Conservation (phyloP, 2,797 vertebrate genomes). For the Argya squamiceps region DNA sequence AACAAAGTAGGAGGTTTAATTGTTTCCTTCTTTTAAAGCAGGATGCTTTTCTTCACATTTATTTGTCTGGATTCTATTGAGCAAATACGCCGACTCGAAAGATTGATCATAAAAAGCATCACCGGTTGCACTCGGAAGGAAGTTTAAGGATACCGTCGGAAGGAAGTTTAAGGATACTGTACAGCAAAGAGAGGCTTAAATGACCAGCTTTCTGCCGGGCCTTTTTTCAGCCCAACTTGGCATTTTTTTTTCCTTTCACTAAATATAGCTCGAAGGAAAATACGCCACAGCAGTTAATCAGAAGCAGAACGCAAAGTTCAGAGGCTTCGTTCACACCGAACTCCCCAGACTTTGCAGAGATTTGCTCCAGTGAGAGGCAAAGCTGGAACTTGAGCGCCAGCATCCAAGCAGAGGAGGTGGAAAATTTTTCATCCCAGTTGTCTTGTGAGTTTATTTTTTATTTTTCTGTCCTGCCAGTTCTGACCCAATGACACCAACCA, state of each 20-base stretch:
- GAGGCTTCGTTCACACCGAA: neutral
- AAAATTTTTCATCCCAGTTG: neutral
- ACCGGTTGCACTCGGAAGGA: constrained; percentile 41
- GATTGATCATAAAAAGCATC: constrained; percentile 65
- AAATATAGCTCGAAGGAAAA: constrained; percentile 55
- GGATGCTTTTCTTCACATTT: constrained; percentile 63
- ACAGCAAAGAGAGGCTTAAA: constrained; percentile 40
- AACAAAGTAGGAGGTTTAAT: constrained; percentile 73
- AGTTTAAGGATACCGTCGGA: constrained; percentile 44
- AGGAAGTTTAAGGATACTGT: constrained; percentile 48
- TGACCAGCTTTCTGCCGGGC: constrained; percentile 23
- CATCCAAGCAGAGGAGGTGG: neutral
- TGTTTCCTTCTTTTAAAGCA: constrained; percentile 72
- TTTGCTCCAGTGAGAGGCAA: neutral
- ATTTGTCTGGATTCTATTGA: constrained; percentile 60
- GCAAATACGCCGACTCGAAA: constrained; percentile 51
- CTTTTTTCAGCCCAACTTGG: constrained; percentile 39
- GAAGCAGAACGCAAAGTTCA: constrained; percentile 25
- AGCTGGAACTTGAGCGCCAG: neutral
- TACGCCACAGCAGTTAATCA: neutral
- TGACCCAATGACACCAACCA: neutral
- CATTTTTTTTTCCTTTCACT: neutral
- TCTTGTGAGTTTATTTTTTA: neutral
- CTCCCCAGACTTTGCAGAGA: neutral
- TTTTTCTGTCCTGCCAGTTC: neutral